phyloP scores from a whole-genome alignment of 1,140 invertebrate species.

The Globodera ellingtonae region DNA sequence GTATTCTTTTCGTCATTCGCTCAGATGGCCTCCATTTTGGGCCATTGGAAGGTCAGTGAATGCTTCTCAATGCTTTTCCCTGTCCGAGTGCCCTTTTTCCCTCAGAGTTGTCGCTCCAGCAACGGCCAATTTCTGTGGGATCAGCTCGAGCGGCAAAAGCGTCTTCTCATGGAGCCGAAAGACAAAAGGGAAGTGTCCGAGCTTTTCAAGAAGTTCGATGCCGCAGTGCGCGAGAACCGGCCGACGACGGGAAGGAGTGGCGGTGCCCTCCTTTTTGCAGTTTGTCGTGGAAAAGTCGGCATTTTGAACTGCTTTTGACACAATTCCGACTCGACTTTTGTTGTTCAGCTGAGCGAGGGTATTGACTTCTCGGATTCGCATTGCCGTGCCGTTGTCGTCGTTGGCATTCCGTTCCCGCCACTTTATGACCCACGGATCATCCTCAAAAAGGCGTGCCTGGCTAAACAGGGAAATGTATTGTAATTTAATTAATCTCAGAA shows the following conservation, averaged over 20 bases:
- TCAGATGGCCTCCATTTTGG: slow-evolving; percentile 76
- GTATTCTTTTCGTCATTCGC: slow-evolving; percentile 97
- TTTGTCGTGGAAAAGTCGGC: slow-evolving; percentile 84
- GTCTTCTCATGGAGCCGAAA: slow-evolving; percentile 47
- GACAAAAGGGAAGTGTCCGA: slow-evolving; percentile 42
- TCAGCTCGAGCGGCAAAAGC: not conserved
- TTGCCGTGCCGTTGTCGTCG: slow-evolving; percentile 91
- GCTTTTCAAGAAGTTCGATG: slow-evolving; percentile 48
- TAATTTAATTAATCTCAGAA: no score
- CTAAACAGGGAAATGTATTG: slow-evolving; percentile 53
- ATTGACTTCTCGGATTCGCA: slow-evolving; percentile 94
- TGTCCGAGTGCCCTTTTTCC: not conserved
- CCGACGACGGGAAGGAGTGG: slow-evolving; percentile 63
- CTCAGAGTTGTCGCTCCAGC: not conserved
- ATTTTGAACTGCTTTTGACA: not conserved
- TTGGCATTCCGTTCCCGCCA: slow-evolving; percentile 92
- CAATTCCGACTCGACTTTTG: no score
- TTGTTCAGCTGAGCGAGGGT: slow-evolving; percentile 74
- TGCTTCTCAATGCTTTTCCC: not conserved
- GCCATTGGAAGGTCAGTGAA: slow-evolving; percentile 49
- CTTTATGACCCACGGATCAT: slow-evolving; percentile 85
- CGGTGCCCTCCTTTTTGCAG: slow-evolving; percentile 91
- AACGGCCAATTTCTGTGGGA: slow-evolving; percentile 17
- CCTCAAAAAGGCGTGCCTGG: slow-evolving; percentile 86
- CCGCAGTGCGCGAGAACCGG: slow-evolving; percentile 38